phyloP scores from a whole-genome alignment of 2,797 vertebrate species.

The Pangasius sanitwongsei region DNA sequence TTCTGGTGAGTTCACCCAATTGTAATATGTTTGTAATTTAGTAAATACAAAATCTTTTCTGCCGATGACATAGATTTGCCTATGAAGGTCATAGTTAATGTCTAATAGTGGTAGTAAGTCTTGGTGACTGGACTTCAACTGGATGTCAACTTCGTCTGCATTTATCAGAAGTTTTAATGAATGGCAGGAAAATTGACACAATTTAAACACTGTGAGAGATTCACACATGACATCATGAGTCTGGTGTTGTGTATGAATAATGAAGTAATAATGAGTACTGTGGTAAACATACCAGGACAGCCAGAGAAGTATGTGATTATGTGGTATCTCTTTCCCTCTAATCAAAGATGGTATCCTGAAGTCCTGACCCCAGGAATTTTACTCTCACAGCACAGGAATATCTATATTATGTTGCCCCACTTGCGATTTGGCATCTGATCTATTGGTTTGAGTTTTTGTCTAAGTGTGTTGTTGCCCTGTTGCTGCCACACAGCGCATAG shows the following conservation, averaged over 20 bases:
- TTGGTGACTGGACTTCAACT: background rate
- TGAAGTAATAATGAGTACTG: background rate
- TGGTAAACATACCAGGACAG: too few relatives aligned
- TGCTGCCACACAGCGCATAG: background rate
- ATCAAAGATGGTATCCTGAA: background rate
- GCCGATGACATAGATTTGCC: background rate
- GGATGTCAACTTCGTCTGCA: background rate
- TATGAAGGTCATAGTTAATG: background rate
- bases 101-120: background rate
- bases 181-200: background rate
- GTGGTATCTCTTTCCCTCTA: background rate
- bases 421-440: too few relatives aligned
- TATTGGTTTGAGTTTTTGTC: background rate
- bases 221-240: background rate
- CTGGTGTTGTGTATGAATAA: background rate
- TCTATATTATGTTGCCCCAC: too few relatives aligned
- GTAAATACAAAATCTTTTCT: background rate
- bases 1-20: slow-evolving; percentile 71
- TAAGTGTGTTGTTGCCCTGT: background rate
- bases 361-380: too few relatives aligned
- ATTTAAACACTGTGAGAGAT: background rate
- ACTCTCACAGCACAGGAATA: too few relatives aligned
- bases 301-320: background rate
- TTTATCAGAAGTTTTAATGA: background rate
- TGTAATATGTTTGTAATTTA: background rate